Conservation (phyloP, 2,888 invertebrate genomes). For the Leptopilina drosophilae region DNA sequence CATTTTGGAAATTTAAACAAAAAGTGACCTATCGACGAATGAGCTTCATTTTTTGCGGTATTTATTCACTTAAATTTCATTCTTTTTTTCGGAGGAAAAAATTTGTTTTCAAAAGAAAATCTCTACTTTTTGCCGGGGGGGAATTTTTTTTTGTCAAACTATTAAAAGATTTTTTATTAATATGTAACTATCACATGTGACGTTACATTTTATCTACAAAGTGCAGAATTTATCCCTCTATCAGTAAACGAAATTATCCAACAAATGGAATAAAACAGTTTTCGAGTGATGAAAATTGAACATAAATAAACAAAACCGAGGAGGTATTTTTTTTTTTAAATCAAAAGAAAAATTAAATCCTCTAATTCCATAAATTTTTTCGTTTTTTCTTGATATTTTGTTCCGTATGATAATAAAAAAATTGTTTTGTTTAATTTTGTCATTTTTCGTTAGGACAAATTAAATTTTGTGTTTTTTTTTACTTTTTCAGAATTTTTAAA, state of each 20-base stretch:
- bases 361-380: not conserved
- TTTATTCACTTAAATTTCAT: not conserved
- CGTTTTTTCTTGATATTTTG: not conserved
- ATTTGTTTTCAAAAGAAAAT: no score
- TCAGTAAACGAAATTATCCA: not conserved
- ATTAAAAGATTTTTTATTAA: not conserved
- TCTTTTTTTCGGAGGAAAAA: not conserved
- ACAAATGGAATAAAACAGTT: not conserved
- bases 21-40: not conserved
- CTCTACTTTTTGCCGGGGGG: no score
- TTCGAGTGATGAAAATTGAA: not conserved
- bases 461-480: no score
- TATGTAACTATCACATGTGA: slow-evolving; percentile 1
- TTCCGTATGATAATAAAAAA: no score
- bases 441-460: no score
- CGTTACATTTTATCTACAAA: not conserved
- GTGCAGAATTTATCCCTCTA: not conserved
- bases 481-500: no score
- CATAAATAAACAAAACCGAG: not conserved
- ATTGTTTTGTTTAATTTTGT: no score
- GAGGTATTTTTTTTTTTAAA: not conserved
- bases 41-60: not conserved
- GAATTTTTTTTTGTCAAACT: no score
- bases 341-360: no score
- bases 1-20: not conserved